Base-by-base conservation (phyloP, 1,140 invertebrate species). In the Scaptomyza graminum region DNA sequence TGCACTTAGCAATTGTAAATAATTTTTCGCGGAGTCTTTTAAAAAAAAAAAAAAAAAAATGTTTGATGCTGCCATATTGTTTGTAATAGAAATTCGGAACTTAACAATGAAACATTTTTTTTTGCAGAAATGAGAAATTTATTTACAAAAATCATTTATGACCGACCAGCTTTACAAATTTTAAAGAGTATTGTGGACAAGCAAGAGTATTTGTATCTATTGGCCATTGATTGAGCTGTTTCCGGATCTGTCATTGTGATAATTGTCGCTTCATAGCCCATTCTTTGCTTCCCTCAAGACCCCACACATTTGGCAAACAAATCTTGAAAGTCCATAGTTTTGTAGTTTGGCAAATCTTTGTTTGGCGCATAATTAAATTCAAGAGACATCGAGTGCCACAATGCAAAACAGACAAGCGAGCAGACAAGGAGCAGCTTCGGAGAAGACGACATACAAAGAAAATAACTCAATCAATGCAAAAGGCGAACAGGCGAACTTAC, bases 401-500 rank as follows among this genome's bases (percentile, higher is more conserved):
- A 67, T 52, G 39, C 12, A 13, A 25, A n/a, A 18, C 25, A 37
- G 50, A 34, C 31, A 62, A 55, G 31, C n/a, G n/a, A n/a, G n/a
- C n/a, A n/a, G n/a, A n/a, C n/a, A n/a, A n/a, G n/a, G n/a, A n/a
- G n/a, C 47, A 64, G 39, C 62, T 75, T 68, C 72, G 46, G 13
- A 41, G 69, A 74, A 78, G 41, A 51, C 13, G 9, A 52, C 12
- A 5, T n/a, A 9, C 22, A 41, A 16, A 55, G 18, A 63, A 57
- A 65, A 87, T 60, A 72, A 69, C 82, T 88, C 78, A 88, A 87
- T 85, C 82, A 85, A 87, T 87, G 82, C 74, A 76, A 73, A 84
- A 67, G 54, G 46, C 46, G 34, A 56, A 60, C 22, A 28, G 6
- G 6, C 28, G 18, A 3, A 22, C 18, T 31, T 31, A 6, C 5